A percentile compares a stretch with the other conserved stretches of the same genome.
phyloP scores from a whole-genome alignment of 2,113 vertebrate species.

The Oostethus manadensis region DNA sequence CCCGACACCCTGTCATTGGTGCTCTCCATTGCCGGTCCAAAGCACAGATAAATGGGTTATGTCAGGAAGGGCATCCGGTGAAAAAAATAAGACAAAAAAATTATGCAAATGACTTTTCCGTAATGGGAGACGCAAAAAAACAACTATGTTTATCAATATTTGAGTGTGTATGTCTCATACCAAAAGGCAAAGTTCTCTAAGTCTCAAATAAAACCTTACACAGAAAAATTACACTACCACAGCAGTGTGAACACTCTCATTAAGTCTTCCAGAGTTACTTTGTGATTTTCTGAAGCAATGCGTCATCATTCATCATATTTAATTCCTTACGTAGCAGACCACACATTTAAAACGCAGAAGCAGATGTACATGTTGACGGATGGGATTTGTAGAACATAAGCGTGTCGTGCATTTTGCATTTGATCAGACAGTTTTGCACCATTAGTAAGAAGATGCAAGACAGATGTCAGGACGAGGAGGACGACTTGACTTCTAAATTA shows the following conservation, averaged over 20 bases:
- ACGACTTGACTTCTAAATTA: conserved; percentile 37
- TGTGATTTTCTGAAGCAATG: conserved; percentile 10
- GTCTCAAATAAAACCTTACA: not conserved
- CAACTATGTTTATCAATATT: too few species aligned
- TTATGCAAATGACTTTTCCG: too few species aligned
- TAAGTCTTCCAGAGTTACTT: not conserved
- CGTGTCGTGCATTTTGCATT: conserved; percentile 27
- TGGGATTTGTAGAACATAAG: conserved; percentile 48
- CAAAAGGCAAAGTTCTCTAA: not conserved
- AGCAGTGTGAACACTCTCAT: not conserved
- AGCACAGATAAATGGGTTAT: too few species aligned
- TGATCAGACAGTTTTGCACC: conserved; percentile 26
- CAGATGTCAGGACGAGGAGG: conserved; percentile 45
- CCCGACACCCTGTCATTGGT: too few species aligned
- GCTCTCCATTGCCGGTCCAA: too few species aligned
- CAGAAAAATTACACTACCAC: not conserved
- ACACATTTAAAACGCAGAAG: conserved; percentile 46
- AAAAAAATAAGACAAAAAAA: too few species aligned
- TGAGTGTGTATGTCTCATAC: too few species aligned
- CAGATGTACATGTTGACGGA: conserved; percentile 55
- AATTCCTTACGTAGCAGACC: conserved; percentile 43
- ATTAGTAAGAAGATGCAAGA: conserved; percentile 21
- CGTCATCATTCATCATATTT: conserved; percentile 44
- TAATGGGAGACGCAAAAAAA: too few species aligned
- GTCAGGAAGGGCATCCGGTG: too few species aligned